Conservation (phyloP, 1,140 invertebrate species). For the Elysia chlorotica region DNA sequence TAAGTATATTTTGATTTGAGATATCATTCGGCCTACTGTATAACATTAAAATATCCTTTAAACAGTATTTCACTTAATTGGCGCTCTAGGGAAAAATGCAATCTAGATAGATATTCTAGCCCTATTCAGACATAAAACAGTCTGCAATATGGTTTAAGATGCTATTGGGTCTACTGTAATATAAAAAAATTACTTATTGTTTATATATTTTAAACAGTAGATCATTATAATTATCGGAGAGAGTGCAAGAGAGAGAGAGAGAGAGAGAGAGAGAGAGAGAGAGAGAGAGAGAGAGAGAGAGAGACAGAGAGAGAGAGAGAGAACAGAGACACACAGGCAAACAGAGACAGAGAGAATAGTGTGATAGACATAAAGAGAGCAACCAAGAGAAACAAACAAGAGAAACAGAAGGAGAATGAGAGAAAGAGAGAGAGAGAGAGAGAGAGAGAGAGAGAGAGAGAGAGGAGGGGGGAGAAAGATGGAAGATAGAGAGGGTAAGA, state of each 20-base stretch:
- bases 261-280: slow-evolving; percentile 16
- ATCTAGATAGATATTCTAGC: too few species aligned
- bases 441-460: not conserved
- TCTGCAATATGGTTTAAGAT: too few species aligned
- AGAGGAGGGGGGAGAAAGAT: not conserved
- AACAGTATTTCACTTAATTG: too few species aligned
- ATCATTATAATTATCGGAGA: too few species aligned
- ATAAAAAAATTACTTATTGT: too few species aligned
- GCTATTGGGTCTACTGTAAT: too few species aligned
- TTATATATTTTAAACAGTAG: too few species aligned
- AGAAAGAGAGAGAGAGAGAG: not conserved
- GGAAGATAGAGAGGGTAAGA: not conserved
- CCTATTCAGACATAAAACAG: too few species aligned
- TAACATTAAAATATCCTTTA: too few species aligned
- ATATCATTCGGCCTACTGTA: too few species aligned
- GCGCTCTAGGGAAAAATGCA: too few species aligned
- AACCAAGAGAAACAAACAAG: not conserved
- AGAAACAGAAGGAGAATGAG: not conserved
- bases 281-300: not conserved
- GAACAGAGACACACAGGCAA: not conserved
- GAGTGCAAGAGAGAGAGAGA: not conserved
- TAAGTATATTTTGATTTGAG: too few species aligned
- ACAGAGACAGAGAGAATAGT: not conserved
- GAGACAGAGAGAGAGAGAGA: not conserved
- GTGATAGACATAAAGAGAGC: not conserved